These are phyloP conservation scores for Parelbella ahira DNA, from an alignment of 2,888 invertebrate species.

Conservation along the genomic window DNA sequence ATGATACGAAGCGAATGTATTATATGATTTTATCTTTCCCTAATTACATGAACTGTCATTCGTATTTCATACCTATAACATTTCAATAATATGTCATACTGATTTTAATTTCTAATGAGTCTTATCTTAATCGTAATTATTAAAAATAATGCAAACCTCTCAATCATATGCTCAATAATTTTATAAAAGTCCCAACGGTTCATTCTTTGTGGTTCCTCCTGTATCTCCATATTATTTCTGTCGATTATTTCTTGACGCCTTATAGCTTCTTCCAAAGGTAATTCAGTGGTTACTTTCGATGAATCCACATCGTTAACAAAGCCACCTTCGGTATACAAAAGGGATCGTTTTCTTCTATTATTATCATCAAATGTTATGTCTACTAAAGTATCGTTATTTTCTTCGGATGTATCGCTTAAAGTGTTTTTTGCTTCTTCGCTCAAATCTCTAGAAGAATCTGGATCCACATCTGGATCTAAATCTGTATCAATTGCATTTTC, in stretches of 20 bases:
- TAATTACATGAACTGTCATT: too few species aligned
- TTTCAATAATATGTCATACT: too few species aligned
- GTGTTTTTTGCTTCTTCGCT: constrained; percentile 33
- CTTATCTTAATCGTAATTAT: too few species aligned
- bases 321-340: constrained; percentile 62
- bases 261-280: constrained; percentile 69
- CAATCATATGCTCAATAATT: constrained; percentile 79
- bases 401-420: constrained; percentile 35
- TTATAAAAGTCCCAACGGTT: constrained; percentile 85
- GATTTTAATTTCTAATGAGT: too few species aligned
- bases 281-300: constrained; percentile 39
- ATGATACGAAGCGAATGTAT: too few species aligned
- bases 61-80: too few species aligned
- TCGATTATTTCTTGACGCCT: constrained; percentile 73
- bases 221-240: constrained; percentile 43
- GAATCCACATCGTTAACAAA: constrained; percentile 38
- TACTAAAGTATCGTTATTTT: constrained; percentile 56
- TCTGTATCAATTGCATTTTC: constrained; percentile 35
- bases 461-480: constrained; percentile 1
- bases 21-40: too few species aligned
- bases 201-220: constrained; percentile 61
- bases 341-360: constrained; percentile 53
- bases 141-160: too few species aligned
- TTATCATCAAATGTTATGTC: constrained; percentile 58
- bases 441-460: constrained; percentile 39